These are phyloP conservation scores for Tetragonisca angustula DNA, from an alignment of 2,888 invertebrate species.

Conservation along the genomic window DNA sequence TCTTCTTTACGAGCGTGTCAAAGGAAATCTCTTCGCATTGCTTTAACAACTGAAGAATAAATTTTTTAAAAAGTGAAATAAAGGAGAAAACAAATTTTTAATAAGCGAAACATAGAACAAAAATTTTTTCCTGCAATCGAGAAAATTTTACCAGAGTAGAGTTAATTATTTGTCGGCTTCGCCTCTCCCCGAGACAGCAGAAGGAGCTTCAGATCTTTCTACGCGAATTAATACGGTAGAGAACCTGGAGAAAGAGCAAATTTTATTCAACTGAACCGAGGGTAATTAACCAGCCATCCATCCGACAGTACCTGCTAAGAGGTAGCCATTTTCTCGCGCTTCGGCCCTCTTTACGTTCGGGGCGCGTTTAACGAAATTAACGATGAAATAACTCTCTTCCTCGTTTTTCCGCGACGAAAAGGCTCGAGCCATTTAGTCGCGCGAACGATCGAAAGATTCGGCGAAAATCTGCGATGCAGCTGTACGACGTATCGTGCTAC, in stretches of 20 bases:
- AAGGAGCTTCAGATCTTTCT: no score
- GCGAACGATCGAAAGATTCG: not conserved
- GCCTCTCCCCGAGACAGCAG: no score
- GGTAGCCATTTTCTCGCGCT: slow-evolving; percentile 9
- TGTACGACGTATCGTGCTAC: slow-evolving; percentile 13
- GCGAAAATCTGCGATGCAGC: slow-evolving; percentile 36
- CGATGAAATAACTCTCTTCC: slow-evolving; percentile 20
- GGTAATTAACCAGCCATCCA: not conserved
- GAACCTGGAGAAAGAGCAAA: not conserved
- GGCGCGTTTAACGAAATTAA: slow-evolving; percentile 35
- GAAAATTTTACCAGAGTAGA: no score
- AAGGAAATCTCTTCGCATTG: no score
- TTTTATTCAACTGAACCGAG: not conserved
- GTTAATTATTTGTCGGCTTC: no score
- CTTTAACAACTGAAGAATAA: no score
- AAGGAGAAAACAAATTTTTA: no score
- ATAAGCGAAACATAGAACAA: no score
- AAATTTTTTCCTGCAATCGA: no score
- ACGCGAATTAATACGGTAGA: no score
- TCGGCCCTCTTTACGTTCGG: slow-evolving; percentile 7
- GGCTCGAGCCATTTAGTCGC: slow-evolving; percentile 26
- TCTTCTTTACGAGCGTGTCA: no score
- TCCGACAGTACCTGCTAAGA: not conserved
- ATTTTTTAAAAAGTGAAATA: no score
- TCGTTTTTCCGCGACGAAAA: not conserved